Evolutionary conservation across 2,888 invertebrate species (phyloP).

Genomic region (Acheta domesticus): DNA sequence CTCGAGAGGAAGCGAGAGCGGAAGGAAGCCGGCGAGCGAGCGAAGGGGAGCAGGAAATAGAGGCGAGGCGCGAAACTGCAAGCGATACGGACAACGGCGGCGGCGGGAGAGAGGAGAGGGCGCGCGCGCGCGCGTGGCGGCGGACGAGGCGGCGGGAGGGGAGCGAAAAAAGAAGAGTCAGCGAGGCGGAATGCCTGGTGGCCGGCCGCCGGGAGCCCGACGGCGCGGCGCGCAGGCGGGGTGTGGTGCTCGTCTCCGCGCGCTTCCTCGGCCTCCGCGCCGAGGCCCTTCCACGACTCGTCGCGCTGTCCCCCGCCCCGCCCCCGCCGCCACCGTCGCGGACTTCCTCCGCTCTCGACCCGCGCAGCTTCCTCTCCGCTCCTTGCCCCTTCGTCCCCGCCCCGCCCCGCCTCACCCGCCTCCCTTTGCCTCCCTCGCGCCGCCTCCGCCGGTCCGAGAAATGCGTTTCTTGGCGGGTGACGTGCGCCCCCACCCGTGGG

Average conservation of each 20-base stretch:
- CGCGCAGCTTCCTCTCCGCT: neutral
- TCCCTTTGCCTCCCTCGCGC: constrained; percentile 18
- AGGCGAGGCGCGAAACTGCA: too few relatives aligned
- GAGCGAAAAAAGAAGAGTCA: too few relatives aligned
- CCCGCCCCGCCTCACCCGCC: neutral
- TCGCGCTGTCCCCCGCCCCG: constrained; percentile 24
- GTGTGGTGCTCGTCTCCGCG: neutral
- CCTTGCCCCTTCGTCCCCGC: neutral
- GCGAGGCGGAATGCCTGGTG: too few relatives aligned
- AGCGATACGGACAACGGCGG: too few relatives aligned
- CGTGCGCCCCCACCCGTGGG: neutral
- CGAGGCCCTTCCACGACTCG: neutral
- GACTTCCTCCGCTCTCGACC: neutral
- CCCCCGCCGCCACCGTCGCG: neutral
- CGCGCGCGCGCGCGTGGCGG: too few relatives aligned
- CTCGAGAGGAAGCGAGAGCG: too few relatives aligned
- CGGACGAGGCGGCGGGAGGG: too few relatives aligned
- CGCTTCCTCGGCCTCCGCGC: neutral
- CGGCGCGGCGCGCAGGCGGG: neutral
- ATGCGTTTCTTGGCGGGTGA: constrained; percentile 12
- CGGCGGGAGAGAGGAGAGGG: too few relatives aligned
- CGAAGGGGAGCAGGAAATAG: too few relatives aligned
- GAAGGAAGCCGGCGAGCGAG: too few relatives aligned
- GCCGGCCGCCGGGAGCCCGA: too few relatives aligned
- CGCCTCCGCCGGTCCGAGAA: constrained; percentile 18